Evolutionary conservation across 2,797 vertebrate genomes (phyloP).

Genomic region (Euthynnus affinis): DNA sequence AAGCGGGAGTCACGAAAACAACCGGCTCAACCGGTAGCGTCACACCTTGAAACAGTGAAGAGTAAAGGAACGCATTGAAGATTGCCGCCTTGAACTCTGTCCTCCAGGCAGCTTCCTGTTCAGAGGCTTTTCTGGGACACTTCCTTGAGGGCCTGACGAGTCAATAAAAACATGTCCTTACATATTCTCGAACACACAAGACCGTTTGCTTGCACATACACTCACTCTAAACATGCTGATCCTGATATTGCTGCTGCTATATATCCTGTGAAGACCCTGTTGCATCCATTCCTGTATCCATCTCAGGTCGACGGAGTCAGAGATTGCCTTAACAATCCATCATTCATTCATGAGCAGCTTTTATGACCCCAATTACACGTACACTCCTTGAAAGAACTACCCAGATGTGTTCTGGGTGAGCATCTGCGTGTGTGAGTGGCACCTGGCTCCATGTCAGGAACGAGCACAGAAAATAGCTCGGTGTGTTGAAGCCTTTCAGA

Average conservation of each 20-base stretch:
- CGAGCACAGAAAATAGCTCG: conserved; percentile 28
- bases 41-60: conserved; percentile 32
- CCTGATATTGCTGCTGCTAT: conserved; percentile 1
- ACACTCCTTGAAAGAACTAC: conserved; percentile 68
- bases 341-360: conserved; percentile 81
- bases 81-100: conserved; percentile 33
- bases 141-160: conserved; percentile 13
- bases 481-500: conserved; percentile 36
- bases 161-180: conserved; percentile 24
- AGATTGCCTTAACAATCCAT: conserved; percentile 75
- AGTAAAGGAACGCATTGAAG: conserved; percentile 27
- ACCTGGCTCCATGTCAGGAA: conserved; percentile 66
- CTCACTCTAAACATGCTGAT: not conserved
- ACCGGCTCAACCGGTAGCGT: conserved; percentile 56
- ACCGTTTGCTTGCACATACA: not conserved
- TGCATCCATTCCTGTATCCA: conserved; percentile 41
- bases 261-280: conserved; percentile 27
- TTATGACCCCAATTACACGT: conserved; percentile 71
- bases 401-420: conserved; percentile 56
- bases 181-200: conserved; percentile 12
- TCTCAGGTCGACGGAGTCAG: conserved; percentile 33
- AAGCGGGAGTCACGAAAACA: conserved; percentile 39
- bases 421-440: conserved; percentile 53
- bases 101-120: conserved; percentile 46
- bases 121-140: conserved; percentile 12